Evolutionary conservation across 2,888 invertebrate species (phyloP).

Genomic region (Campaea margaritaria): DNA sequence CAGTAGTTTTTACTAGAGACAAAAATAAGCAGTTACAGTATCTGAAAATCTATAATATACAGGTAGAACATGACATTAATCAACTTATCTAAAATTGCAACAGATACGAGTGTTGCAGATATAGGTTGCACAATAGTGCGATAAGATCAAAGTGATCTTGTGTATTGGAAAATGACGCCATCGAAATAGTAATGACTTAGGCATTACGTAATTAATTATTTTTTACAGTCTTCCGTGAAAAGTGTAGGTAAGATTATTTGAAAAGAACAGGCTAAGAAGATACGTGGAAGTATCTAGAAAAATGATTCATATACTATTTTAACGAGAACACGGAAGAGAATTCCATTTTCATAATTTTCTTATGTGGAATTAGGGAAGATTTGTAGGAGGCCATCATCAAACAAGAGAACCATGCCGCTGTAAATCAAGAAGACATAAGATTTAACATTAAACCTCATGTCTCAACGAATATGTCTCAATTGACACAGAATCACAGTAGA

Average conservation of each 20-base stretch:
- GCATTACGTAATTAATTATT: too few relatives aligned
- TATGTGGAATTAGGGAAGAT: constrained; percentile 10
- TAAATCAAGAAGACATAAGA: neutral
- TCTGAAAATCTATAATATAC: too few relatives aligned
- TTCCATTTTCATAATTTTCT: constrained; percentile 7
- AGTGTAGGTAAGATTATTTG: neutral
- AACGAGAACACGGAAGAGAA: constrained; percentile 27
- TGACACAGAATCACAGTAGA: constrained; percentile 17
- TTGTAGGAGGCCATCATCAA: neutral
- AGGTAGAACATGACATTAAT: too few relatives aligned
- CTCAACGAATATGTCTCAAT: constrained; percentile 7
- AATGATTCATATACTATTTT: neutral
- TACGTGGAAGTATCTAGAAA: neutral
- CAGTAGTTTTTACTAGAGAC: too few relatives aligned
- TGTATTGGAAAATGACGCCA: too few relatives aligned
- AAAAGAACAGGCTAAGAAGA: neutral
- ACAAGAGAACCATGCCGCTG: constrained; percentile 1
- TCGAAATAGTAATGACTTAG: too few relatives aligned
- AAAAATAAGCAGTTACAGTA: too few relatives aligned
- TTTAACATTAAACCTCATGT: neutral
- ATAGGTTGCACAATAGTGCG: too few relatives aligned
- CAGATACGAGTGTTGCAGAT: too few relatives aligned
- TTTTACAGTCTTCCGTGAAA: too few relatives aligned
- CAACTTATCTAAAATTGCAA: too few relatives aligned
- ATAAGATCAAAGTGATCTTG: too few relatives aligned